Percentiles rank a stretch among this genome's conserved stretches.
These are phyloP conservation scores for Hemithea aestivaria DNA, from an alignment of 2,888 invertebrate genomes.

Conservation along the genomic window DNA sequence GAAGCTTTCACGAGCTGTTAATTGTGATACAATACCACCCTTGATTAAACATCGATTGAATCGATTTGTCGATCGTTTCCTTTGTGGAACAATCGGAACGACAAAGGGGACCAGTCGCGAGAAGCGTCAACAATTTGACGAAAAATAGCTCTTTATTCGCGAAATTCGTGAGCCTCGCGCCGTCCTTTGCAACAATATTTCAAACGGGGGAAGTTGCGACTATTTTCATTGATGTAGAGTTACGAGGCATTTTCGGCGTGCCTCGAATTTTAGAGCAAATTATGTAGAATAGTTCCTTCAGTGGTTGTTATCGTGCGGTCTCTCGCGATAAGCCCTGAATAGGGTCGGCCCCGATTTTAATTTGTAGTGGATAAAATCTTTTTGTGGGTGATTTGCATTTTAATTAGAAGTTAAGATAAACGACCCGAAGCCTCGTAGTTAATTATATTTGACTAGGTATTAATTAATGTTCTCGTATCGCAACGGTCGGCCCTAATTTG, in stretches of 20 bases:
- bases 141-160: slow-evolving; percentile 30
- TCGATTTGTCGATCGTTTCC: slow-evolving; percentile 10
- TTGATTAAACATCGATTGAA: slow-evolving; percentile 2
- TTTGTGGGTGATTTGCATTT: slow-evolving; percentile 28
- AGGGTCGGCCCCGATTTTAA: slow-evolving; percentile 26
- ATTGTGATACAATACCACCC: slow-evolving; percentile 11
- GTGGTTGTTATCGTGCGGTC: slow-evolving; percentile 39
- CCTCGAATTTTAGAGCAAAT: slow-evolving; percentile 58
- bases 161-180: slow-evolving; percentile 29
- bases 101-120: slow-evolving; percentile 22
- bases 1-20: slow-evolving; percentile 9
- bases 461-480: slow-evolving; percentile 12
- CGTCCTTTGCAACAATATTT: slow-evolving; percentile 37
- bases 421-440: slow-evolving; percentile 6
- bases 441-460: slow-evolving; percentile 18
- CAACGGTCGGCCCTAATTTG: not conserved
- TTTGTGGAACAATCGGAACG: slow-evolving; percentile 9
- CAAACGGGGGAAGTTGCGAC: slow-evolving; percentile 36
- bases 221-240: slow-evolving; percentile 64
- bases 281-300: slow-evolving; percentile 62
- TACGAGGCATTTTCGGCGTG: slow-evolving; percentile 57
- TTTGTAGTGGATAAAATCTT: slow-evolving; percentile 29
- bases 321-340: slow-evolving; percentile 26
- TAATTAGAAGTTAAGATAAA: slow-evolving; percentile 22
- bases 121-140: slow-evolving; percentile 20